A percentile compares a stretch with the other conserved stretches of the same genome.
These are phyloP conservation scores for Drosophila burlai DNA, from an alignment of 1,140 invertebrate species.

Conservation along the genomic window DNA sequence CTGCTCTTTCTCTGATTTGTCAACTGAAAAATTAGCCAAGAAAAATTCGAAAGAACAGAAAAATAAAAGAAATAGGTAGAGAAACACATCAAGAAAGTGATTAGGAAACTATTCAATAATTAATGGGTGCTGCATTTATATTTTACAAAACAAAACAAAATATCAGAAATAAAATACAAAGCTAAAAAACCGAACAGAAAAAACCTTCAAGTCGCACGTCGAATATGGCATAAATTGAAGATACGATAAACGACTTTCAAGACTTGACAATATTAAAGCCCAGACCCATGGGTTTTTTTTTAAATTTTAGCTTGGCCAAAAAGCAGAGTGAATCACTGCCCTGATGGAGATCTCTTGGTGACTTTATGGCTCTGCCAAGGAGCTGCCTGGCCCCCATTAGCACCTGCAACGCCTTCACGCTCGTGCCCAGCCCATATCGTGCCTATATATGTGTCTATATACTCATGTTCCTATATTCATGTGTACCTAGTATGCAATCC, in stretches of 20 bases:
- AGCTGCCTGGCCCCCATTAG: constrained; percentile 24
- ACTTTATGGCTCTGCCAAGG: neutral
- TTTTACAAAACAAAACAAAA: neutral
- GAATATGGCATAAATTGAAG: constrained; percentile 30
- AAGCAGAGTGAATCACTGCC: constrained; percentile 24
- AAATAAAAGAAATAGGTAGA: neutral
- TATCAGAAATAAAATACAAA: neutral
- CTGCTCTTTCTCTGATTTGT: constrained; percentile 19
- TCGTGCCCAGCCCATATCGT: constrained; percentile 16
- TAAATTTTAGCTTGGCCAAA: constrained; percentile 3
- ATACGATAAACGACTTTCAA: constrained; percentile 22
- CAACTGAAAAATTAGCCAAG: constrained; percentile 18
- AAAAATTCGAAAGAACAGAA: neutral
- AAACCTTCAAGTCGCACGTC: constrained; percentile 50
- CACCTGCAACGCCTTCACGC: constrained; percentile 25
- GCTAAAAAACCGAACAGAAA: neutral
- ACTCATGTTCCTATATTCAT: neutral
- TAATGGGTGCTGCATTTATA: constrained; percentile 21
- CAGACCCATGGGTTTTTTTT: neutral
- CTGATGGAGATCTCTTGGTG: constrained; percentile 5
- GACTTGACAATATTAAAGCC: constrained; percentile 23
- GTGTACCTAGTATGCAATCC: neutral
- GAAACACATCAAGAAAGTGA: neutral
- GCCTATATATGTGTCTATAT: neutral
- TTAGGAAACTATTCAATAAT: constrained; percentile 26